A percentile compares a stretch with the other conserved stretches of the same genome.
Evolutionary conservation across 2,113 vertebrate genomes (phyloP).

Genomic region (Ceyx margarethae): DNA sequence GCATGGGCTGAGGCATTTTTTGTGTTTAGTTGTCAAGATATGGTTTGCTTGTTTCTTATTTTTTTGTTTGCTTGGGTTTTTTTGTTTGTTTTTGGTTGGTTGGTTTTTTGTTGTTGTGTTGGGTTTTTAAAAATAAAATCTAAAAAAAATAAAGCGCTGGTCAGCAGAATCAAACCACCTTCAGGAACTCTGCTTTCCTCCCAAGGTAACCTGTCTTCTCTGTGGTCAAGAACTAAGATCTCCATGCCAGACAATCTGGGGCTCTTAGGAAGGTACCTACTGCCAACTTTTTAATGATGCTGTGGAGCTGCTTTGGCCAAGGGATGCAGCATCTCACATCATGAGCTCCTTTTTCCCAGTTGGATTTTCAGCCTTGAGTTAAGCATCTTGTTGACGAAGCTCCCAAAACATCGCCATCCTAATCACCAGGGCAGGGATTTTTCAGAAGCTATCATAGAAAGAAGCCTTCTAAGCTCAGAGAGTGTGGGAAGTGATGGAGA

Average conservation of each 20-base stretch:
- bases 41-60: no score
- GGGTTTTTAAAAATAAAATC: not conserved
- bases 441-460: not conserved
- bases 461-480: not conserved
- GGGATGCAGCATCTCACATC: not conserved
- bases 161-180: not conserved
- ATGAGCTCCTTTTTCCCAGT: fast-evolving
- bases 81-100: no score
- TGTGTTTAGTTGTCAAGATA: not conserved
- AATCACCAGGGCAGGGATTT: not conserved
- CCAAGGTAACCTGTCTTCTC: not conserved
- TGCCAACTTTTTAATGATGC: not conserved
- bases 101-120: no score
- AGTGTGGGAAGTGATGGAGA: not conserved
- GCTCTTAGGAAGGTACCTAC: not conserved
- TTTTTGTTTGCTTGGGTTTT: no score
- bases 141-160: not conserved
- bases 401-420: not conserved
- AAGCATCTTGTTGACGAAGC: not conserved
- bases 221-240: not conserved
- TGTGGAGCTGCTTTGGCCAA: not conserved
- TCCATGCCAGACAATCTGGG: not conserved
- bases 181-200: not conserved
- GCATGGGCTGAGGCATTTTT: conserved; percentile 49
- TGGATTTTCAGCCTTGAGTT: not conserved